Evolutionary conservation across 2,797 vertebrate genomes (phyloP), one percentile per base, ranked within the genome.

Genomic region (Otolemur crassicaudatus): DNA sequence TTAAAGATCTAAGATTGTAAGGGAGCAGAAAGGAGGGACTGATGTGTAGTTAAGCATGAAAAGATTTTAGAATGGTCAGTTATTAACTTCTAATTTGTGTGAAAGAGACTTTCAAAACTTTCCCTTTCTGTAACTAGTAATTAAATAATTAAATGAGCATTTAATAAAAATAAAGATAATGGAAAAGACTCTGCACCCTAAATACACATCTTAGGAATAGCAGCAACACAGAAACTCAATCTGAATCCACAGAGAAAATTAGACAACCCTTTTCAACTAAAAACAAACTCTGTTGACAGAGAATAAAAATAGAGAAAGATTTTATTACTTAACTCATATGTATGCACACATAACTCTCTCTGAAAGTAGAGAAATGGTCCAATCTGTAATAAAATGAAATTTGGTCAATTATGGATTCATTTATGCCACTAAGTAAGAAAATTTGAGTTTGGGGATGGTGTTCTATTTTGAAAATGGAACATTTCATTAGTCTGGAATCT

Each of bases 41-140:
- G 13, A n/a, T 86, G n/a, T 82, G 82, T 70, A 29, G 76, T n/a
- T 80, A 90, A 94, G 58, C 94, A n/a, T 4, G 67, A 79, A 92
- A 92, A 58, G 63, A 83, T 90, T 67, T 91, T 87, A 88, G 81
- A 90, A 69, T 23, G 87, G 90, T 96, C 93, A 87, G 94, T 91
- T 93, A 96, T 94, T 95, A 97, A 94, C 97, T 93, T 92, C 91
- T 97, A 96, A 97, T 98, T 94, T 96, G 85, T 94, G 97, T 94
- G 96, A 98, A 95, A 95, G 90, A 89, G 65, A 34, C 87, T 88
- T 96, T n/a, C 63, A 75, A 87, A 96, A 94, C 72, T 96, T 97
- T 96, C 94, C 92, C 96, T 96, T 96, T 97, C 95, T 76, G 43
- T 85, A 97, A 94, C 90, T 96, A 90, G 91, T 93, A 93, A 97